phyloP scores from a whole-genome alignment of 2,888 invertebrate genomes.

The Drosophila barbarae region DNA sequence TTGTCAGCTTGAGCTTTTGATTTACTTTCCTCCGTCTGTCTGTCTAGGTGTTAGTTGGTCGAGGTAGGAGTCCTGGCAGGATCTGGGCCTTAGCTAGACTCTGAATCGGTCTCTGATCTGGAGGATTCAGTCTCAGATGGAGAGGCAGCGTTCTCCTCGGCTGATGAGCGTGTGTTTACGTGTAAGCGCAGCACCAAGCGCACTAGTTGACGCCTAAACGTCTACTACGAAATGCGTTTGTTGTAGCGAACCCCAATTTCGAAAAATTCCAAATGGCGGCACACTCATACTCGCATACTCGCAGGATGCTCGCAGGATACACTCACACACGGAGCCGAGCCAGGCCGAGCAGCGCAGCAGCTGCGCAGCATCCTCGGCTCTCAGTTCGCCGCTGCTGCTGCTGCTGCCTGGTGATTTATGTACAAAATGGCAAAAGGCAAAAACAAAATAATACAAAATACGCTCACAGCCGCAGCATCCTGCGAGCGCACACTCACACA shows the following conservation, averaged over 20 bases:
- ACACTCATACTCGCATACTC: constrained; percentile 51
- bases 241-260: constrained; percentile 80
- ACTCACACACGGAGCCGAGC: constrained; percentile 31
- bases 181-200: constrained; percentile 80
- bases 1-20: constrained; percentile 19
- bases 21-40: constrained; percentile 16
- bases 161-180: constrained; percentile 67
- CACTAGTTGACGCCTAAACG: constrained; percentile 81
- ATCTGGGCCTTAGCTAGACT: constrained; percentile 5
- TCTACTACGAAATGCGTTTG: constrained; percentile 81
- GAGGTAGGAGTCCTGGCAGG: constrained; percentile 14
- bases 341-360: constrained; percentile 47
- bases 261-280: constrained; percentile 78
- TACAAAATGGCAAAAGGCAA: constrained; percentile 66
- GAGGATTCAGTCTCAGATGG: constrained; percentile 8
- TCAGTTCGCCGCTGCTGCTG: constrained; percentile 43
- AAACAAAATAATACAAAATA: constrained; percentile 60
- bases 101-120: constrained; percentile 2
- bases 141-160: constrained; percentile 31
- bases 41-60: constrained; percentile 15
- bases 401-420: constrained; percentile 65
- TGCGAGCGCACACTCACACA: constrained; percentile 19
- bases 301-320: constrained; percentile 10
- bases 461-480: constrained; percentile 30
- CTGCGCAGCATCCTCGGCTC: constrained; percentile 45